Base-by-base conservation (phyloP, 2,888 invertebrate species). In the Diloba caeruleocephala region DNA sequence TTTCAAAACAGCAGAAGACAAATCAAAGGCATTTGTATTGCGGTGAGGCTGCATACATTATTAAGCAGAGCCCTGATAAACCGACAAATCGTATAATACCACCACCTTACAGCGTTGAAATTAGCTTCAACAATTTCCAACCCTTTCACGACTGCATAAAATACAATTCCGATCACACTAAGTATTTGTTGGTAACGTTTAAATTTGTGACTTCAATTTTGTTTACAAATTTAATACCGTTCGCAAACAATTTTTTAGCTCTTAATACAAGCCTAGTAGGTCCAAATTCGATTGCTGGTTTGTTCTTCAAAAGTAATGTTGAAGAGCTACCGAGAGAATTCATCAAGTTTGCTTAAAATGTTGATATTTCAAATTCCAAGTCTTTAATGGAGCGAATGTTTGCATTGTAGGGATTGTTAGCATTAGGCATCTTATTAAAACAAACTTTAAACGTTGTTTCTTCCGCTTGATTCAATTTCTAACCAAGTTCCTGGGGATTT, bases 1-100 rank as follows among this genome's bases (percentile, higher is more conserved):
- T 46, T 62, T 63, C 36, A 25, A 34, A 64, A 62, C 60, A 63
- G 57, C 60, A 77, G 73, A 73, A 83, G 76, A 79, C 79, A 82
- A 87, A 86, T 85, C 85, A 85, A 83, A 86, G 81, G 78, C 78
- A 79, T 82, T 87, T 84, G 82, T 82, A 78, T 74, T 77, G 82
- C 74, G 82, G 80, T 46, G 42, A 64, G 62, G 71, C 74, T 80
- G 84, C 86, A 85, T 86, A 85, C 82, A 85, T 85, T 86, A 87
- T 86, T 80, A 80, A 84, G 74, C 64, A 66, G 59, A 69, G 60
- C 65, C 62, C 69, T 81, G 78, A 79, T 81, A 84, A 82, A 76
- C 76, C 74, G 70, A 72, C 76, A 77, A 81, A 78, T 79, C 61
- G 45, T 62, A 44, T 58, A 64, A 65, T 54, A 49, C 53, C 28